phyloP scores from a whole-genome alignment of 1,140 invertebrate genomes.

The Acromyrmex heyeri region DNA sequence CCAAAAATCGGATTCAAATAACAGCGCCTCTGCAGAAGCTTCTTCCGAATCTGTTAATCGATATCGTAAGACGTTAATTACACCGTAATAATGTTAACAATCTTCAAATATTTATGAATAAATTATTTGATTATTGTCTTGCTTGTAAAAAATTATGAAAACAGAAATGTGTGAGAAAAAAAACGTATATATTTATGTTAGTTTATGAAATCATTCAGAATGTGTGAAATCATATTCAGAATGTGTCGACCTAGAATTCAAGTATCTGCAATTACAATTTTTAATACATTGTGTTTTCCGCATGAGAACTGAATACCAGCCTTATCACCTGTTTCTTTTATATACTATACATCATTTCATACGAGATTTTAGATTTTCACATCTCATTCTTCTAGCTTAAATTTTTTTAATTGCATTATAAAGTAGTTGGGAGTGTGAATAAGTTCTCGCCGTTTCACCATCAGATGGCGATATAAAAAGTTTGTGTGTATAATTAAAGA shows the following conservation, averaged over 20 bases:
- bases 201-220: not conserved
- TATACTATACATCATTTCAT: not conserved
- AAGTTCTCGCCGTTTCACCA: too few relatives aligned
- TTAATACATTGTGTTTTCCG: not conserved
- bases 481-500: too few relatives aligned
- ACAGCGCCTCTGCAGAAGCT: conserved; percentile 72
- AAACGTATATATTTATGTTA: not conserved
- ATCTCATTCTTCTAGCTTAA: not conserved
- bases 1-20: conserved; percentile 81
- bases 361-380: not conserved
- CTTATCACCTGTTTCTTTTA: not conserved
- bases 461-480: too few relatives aligned
- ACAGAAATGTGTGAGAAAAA: not conserved
- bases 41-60: conserved; percentile 67
- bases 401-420: not conserved
- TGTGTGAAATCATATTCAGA: not conserved
- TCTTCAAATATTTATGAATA: not conserved
- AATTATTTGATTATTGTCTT: not conserved
- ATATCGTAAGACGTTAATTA: conserved; percentile 42
- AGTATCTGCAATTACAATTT: not conserved
- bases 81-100: not conserved
- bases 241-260: not conserved
- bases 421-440: too few relatives aligned
- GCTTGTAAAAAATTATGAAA: not conserved
- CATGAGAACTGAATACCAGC: not conserved